Base-by-base conservation (phyloP, 1,140 invertebrate species). In the Temnothorax nylanderi region DNA sequence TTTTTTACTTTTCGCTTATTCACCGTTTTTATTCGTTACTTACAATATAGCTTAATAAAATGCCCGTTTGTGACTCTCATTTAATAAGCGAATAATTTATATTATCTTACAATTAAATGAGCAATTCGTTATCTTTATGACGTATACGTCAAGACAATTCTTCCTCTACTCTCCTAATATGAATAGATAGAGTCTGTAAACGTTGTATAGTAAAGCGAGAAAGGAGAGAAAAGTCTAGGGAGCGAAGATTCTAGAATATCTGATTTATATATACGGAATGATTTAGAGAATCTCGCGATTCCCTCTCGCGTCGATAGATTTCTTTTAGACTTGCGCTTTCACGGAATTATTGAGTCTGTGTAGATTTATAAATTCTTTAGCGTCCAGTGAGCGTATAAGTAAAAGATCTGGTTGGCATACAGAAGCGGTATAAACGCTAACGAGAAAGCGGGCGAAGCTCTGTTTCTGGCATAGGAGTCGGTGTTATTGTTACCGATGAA, bases 1-100 rank as follows among this genome's bases (percentile, higher is more conserved):
- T 26, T 76, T 32, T 62, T 44, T 60, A 54, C 4, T 77, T 18
- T 77, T 62, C 13, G 56, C 62, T 77, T 34, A 77, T 16, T 47
- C 10, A 11, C 5, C 10, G 2, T 77, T 16, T 77, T 41, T 32
- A 76, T 13, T 58, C 41, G 11, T 58, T 32, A 21, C n/a, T 26
- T 64, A 13, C 51, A 16, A 37, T 78, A 49, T 62, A 21, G 37
- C 11, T 78, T 78, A 49, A 65, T 34, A 16, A 37, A 65, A n/a
- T n/a, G 37, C n/a, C 13, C 6, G 13, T 75, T 76, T 21, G n/a
- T 44, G 16, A 75, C 13, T 56, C 5, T 76, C 3, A 26, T 41
- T 76, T 41, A 37, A 41, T 41, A 58, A 75, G 16, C 21, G 4
- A 60, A 60, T 60, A 76, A 76, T 60, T 60, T 60, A 60, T 44